Evolutionary conservation across 2,888 invertebrate species (phyloP), one percentile per base, ranked within the genome.

Genomic region (Aphidius colemani): DNA sequence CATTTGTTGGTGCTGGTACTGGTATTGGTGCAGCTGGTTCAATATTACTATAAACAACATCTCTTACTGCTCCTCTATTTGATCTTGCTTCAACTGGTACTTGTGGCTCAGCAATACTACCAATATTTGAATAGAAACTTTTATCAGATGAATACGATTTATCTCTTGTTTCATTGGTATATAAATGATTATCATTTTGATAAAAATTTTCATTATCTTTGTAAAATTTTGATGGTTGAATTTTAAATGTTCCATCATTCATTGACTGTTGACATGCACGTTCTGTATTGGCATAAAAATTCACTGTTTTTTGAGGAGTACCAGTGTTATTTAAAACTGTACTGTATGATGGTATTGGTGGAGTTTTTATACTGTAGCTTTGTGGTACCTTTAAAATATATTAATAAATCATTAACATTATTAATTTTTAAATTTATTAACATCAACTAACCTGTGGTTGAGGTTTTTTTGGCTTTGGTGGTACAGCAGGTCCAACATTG

Each of bases 401-500:
- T 7, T 8, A 53, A n/a, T 39, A 45, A 56, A 7, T 53, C 4
- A 55, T 55, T 49, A 49, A 41, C 43, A 18, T 10, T 10, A 43
- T 5, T 18, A 44, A 56, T 41, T 50, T 43, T 7, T 53, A 67
- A 63, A 60, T 40, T 41, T 39, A 56, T 39, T 4, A 53, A 55
- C n/a, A 61, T 39, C 59, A 55, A 70, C 67, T 78, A 78, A 86
- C 86, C 85, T 87, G 86, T 39, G 88, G 86, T 76, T 85, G 86
- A 53, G 83, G 84, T 77, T 87, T 90, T 75, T 80, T 84, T 69
- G 92, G 92, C 80, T 93, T 93, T 8, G 93, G 93, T 53, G 93
- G 93, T 64, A 92, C 92, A 61, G 89, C 90, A 68, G 93, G 93
- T 69, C 91, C 92, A 67, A 90, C 84, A 83, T 91, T 93, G 71